Evolutionary conservation across 2,797 vertebrate genomes (phyloP), one percentile per base, ranked within the genome.

Genomic region (Oreonectes daqikongensis): DNA sequence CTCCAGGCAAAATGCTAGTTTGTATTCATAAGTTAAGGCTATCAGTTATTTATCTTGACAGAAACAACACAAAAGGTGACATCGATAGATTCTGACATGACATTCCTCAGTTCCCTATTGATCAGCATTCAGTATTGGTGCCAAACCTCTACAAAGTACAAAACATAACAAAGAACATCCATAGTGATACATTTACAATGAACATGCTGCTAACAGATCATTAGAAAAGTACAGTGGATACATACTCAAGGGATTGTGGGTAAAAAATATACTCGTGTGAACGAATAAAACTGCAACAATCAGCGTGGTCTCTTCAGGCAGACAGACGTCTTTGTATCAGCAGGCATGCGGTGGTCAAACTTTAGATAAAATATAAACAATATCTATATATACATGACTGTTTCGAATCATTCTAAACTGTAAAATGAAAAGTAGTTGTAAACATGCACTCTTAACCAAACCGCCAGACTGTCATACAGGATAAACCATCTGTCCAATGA

Each of bases 391-490:
- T 88, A 91, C 82, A 88, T 72, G 83, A 84, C 81, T 78, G 77
- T 88, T 85, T 83, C 81, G 89, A 91, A 91, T 80, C 79, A 86
- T 86, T 84, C 82, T 78, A 79, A 79, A 81, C 87, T 83, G 72
- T 73, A 90, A 87, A 88, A 87, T 86, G 82, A 88, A 90, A 85
- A 85, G 77, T 85, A 84, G 87, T 81, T 91, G 92, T 92, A 92
- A 93, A 93, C 92, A 93, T 92, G 91, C 92, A 92, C 91, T 89
- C 90, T 80, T 50, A 86, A 86, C 87, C 60, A 87, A 88, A 85
- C 32, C 73, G 75, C 78, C 89, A 79, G 17, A 59, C 50, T 32
- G 59, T 67, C 80, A 60, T 35, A n/a, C 74, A 81, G 52, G 53
- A 67, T 50, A 6, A 60, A 73, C 48, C 71, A 52, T 69, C 60